phyloP scores from a whole-genome alignment of 1,140 invertebrate genomes.

The Pseudomyrmex concolor region DNA sequence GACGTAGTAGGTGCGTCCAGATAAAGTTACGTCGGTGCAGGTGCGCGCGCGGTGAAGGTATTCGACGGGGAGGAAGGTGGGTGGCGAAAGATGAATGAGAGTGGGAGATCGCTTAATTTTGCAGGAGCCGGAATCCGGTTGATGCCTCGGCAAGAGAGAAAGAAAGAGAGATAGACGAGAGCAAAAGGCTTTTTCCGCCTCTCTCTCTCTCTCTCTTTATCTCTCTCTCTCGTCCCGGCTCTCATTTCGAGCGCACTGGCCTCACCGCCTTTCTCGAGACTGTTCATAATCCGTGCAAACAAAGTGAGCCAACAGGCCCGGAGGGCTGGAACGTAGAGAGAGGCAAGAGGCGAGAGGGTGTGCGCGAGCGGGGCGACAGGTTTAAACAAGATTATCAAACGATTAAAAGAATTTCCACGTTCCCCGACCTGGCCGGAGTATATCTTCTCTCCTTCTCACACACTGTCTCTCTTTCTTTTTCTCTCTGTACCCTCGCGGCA shows the following conservation, averaged over 20 bases:
- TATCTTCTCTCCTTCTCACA: conserved; percentile 24
- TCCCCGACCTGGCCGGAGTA: conserved; percentile 31
- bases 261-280: conserved; percentile 61
- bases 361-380: conserved; percentile 70
- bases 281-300: conserved; percentile 81
- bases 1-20: conserved; percentile 20
- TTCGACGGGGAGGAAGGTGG: conserved; percentile 20
- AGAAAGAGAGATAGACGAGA: conserved; percentile 24
- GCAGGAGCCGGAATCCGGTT: conserved; percentile 68
- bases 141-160: conserved; percentile 42
- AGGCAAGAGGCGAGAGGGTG: conserved; percentile 44
- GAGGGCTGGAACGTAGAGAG: conserved; percentile 40
- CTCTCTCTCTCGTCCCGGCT: conserved; percentile 5
- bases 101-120: conserved; percentile 68
- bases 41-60: conserved; percentile 54
- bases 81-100: neutral
- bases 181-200: conserved; percentile 52
- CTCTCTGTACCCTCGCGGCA: conserved; percentile 64
- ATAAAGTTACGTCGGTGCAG: conserved; percentile 60
- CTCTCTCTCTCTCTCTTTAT: neutral
- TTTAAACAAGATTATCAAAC: conserved; percentile 83
- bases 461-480: neutral
- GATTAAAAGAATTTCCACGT: conserved; percentile 82
- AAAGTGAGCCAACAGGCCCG: conserved; percentile 70
- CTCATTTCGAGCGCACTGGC: conserved; percentile 39